Evolutionary conservation across 2,113 vertebrate species (phyloP), one percentile per base, ranked within the genome.

Genomic region (Gorilla gorilla): DNA sequence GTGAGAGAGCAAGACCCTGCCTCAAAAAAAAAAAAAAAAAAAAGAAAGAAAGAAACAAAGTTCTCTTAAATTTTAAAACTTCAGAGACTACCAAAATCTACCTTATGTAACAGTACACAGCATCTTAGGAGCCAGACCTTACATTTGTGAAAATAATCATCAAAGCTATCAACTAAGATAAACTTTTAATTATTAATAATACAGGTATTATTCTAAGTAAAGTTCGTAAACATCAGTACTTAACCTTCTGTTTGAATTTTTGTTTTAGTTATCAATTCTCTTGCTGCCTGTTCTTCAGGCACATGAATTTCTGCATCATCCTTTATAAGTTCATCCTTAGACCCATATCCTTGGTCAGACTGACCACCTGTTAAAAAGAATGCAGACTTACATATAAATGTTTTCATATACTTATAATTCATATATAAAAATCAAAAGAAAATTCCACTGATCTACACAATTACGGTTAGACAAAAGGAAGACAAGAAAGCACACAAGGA

Each of bases 271-370:
- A 97, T 98, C 97, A 80, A 35, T 68, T 97, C 98, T 96, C 93
- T 95, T 83, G 96, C 84, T 83, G 6, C 22, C 73, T 82, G 96
- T 73, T 96, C 89, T 93, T 98, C 97, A 52, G 92, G 61, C 78
- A 98, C 17, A 30, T 98, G 98, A 66, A 95, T 96, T 81, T 99
- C 98, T 43, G 94, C 66, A 87, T 98, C 97, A 43, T 99, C 99
- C 98, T 99, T 99, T 98, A 98, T 84, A 35, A 99, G 98, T 97
- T 99, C 99, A 97, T 99, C 99, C 97, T 99, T 99, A 12, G 99
- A 99, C 86, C 99, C 99, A 6, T 99, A 99, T 95, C 99, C 99
- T 95, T 99, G 99, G 98, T 99, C 99, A 90, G 99, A 99, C 96
- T 99, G 99, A 93, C 98, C 98, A 22, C 99, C 99, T 99, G 95